These are phyloP conservation scores for Semaprochilodus insignis DNA, from an alignment of 2,797 vertebrate genomes.

Conservation along the genomic window DNA sequence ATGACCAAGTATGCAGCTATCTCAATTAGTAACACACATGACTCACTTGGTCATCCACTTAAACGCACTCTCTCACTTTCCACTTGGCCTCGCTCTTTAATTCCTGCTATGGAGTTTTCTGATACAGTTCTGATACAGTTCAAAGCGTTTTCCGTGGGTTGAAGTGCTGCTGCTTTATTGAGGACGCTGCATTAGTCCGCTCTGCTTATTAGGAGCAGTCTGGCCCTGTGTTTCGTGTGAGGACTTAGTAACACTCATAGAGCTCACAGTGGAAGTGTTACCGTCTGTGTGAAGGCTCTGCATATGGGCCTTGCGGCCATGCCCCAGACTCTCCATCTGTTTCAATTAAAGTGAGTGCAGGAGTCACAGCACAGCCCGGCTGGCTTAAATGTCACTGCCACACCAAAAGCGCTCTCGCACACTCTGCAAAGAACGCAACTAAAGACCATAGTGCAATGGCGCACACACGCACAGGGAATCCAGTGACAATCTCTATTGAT, in stretches of 20 bases:
- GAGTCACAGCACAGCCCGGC: slow-evolving; percentile 56
- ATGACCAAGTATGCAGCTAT: not conserved
- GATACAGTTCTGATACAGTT: not conserved
- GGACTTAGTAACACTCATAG: slow-evolving; percentile 14
- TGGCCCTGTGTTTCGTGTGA: not conserved
- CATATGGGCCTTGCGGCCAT: slow-evolving; percentile 42
- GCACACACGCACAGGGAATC: slow-evolving; percentile 19
- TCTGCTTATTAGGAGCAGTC: slow-evolving; percentile 8
- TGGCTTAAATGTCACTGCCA: slow-evolving; percentile 56
- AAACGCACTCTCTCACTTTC: not conserved
- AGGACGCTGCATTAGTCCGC: not conserved
- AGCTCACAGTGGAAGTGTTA: slow-evolving; percentile 21
- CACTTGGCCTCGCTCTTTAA: slow-evolving; percentile 1
- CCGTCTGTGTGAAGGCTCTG: slow-evolving; percentile 26
- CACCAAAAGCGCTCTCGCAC: slow-evolving; percentile 39
- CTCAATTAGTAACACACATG: not conserved
- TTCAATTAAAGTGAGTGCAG: slow-evolving; percentile 76
- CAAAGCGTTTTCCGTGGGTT: not conserved
- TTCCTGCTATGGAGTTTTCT: not conserved
- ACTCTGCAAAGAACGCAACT: slow-evolving; percentile 39
- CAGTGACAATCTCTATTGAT: slow-evolving; percentile 9
- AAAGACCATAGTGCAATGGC: slow-evolving; percentile 28
- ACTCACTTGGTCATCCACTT: not conserved
- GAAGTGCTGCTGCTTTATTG: slow-evolving; percentile 22
- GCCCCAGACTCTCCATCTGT: slow-evolving; percentile 73